Evolutionary conservation across 2,113 vertebrate species (phyloP).

Genomic region (Bettongia penicillata): DNA sequence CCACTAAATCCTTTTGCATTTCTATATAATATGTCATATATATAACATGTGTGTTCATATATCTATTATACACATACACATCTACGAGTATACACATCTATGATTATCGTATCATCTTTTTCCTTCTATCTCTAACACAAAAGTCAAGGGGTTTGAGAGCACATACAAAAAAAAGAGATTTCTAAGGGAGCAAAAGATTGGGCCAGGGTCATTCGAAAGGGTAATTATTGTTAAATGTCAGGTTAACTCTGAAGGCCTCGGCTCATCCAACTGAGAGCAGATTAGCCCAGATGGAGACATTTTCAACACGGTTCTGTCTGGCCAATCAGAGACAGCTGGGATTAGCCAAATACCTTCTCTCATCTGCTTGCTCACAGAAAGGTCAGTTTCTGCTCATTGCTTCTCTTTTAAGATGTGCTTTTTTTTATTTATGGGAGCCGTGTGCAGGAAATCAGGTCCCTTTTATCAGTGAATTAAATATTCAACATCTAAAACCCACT

Average conservation of each 20-base stretch:
- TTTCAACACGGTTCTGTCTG: slow-evolving; percentile 90
- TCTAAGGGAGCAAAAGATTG: slow-evolving; percentile 89
- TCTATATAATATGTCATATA: not conserved
- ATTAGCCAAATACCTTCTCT: slow-evolving; percentile 95
- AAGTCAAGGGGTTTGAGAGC: slow-evolving; percentile 89
- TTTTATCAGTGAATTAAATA: slow-evolving; percentile 92
- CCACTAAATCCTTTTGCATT: not conserved
- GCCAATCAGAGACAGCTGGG: slow-evolving; percentile 91
- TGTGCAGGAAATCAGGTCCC: slow-evolving; percentile 83
- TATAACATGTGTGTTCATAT: not conserved
- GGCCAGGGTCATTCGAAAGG: slow-evolving; percentile 90
- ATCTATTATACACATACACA: not conserved
- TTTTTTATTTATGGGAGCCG: slow-evolving; percentile 80
- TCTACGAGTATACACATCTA: slow-evolving; percentile 65
- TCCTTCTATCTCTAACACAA: slow-evolving; percentile 87
- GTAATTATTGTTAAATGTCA: slow-evolving; percentile 98
- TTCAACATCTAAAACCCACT: slow-evolving; percentile 86
- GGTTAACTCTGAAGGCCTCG: slow-evolving; percentile 93
- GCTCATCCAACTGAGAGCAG: slow-evolving; percentile 93
- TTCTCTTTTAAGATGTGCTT: slow-evolving; percentile 88
- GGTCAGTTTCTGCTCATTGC: slow-evolving; percentile 94
- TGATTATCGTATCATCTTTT: slow-evolving; percentile 78
- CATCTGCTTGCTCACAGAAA: slow-evolving; percentile 93
- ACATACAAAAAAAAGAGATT: slow-evolving; percentile 89
- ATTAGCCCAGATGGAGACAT: slow-evolving; percentile 96